A percentile compares a stretch with the other conserved stretches of the same genome.
These are phyloP conservation scores for Polydrusus tereticollis DNA, from an alignment of 2,888 invertebrate species.

Conservation along the genomic window DNA sequence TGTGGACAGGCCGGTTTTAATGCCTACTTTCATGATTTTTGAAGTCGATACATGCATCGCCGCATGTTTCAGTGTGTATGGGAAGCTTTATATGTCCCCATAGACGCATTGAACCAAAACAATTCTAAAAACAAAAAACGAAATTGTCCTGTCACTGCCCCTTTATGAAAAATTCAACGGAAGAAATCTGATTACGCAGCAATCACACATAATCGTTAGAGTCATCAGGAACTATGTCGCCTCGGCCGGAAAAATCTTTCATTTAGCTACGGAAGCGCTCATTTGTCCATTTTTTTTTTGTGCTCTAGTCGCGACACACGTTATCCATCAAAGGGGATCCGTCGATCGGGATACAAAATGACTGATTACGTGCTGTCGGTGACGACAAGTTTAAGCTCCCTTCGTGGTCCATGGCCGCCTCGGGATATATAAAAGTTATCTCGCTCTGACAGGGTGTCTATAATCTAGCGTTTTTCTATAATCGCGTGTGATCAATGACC, in stretches of 20 bases:
- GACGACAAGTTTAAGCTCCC: constrained; percentile 36
- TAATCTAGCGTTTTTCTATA: constrained; percentile 8
- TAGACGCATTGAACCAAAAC: too few relatives aligned
- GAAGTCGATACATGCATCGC: too few relatives aligned
- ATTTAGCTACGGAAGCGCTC: constrained; percentile 46
- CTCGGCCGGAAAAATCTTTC: constrained; percentile 43
- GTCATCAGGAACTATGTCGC: constrained; percentile 39
- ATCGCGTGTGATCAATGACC: neutral
- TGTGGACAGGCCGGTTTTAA: too few relatives aligned
- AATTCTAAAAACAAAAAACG: too few relatives aligned
- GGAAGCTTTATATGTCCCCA: too few relatives aligned
- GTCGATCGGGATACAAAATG: constrained; percentile 33
- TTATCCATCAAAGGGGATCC: constrained; percentile 41
- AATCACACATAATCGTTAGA: constrained; percentile 37
- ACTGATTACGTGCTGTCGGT: constrained; percentile 37
- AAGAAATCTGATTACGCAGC: constrained; percentile 30
- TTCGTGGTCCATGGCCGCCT: neutral
- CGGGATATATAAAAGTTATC: constrained; percentile 17
- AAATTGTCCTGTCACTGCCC: neutral
- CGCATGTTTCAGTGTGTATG: too few relatives aligned
- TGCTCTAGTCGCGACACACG: constrained; percentile 32
- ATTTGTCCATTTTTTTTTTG: constrained; percentile 42
- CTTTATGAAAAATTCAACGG: constrained; percentile 36
- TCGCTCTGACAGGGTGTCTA: constrained; percentile 5
- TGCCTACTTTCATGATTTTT: too few relatives aligned